A percentile compares a stretch with the other conserved stretches of the same genome.
These are phyloP conservation scores for Linurgus olivaceus DNA, from an alignment of 2,797 vertebrate genomes.

Conservation along the genomic window DNA sequence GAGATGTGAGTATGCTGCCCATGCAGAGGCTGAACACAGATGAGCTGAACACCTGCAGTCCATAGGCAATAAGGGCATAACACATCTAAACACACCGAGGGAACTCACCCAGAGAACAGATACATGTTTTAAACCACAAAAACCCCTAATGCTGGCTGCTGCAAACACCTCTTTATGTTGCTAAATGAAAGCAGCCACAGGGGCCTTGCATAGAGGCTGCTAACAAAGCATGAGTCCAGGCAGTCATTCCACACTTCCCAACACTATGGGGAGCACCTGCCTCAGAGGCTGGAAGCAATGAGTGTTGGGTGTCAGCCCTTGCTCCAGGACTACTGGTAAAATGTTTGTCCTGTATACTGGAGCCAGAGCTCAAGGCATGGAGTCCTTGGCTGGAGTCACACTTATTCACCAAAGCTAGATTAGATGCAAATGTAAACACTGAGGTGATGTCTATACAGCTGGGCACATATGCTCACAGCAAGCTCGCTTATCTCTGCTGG, in stretches of 20 bases:
- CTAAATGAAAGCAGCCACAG: not conserved
- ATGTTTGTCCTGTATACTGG: rapidly evolving
- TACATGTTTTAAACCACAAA: not conserved
- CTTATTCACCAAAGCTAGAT: not conserved
- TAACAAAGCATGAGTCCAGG: not conserved
- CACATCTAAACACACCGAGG: not conserved
- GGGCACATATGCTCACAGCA: not conserved
- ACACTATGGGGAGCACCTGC: rapidly evolving
- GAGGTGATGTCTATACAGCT: not conserved
- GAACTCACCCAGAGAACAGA: not conserved
- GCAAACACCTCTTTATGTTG: not conserved
- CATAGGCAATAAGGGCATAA: not conserved
- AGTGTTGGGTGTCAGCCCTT: rapidly evolving
- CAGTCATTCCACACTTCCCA: not conserved
- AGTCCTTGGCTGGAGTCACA: not conserved
- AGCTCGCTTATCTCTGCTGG: not conserved
- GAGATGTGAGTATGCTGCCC: not conserved
- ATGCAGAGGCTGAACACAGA: rapidly evolving
- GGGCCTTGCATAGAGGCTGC: not conserved
- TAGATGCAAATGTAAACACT: not conserved
- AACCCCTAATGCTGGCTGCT: not conserved
- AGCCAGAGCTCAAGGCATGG: rapidly evolving
- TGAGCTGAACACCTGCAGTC: not conserved
- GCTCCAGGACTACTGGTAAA: not conserved
- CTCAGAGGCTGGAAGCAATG: rapidly evolving